Percentiles rank a stretch among this genome's conserved stretches.
Evolutionary conservation across 2,113 vertebrate genomes (phyloP).

Genomic region (Python bivittatus): DNA sequence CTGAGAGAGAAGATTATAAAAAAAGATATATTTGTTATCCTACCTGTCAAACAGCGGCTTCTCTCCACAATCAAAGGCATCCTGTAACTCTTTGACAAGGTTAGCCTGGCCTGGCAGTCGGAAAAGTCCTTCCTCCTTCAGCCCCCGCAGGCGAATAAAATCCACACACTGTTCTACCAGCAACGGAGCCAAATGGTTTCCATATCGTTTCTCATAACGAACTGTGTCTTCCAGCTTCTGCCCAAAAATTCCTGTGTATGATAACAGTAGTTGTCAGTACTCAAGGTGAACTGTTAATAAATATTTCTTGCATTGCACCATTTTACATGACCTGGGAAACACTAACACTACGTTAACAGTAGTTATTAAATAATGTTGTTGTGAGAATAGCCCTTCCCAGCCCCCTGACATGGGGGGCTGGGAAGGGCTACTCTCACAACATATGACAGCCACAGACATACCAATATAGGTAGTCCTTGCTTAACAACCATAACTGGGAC

Average conservation of each 20-base stretch:
- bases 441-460: too few relatives aligned
- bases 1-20: background rate
- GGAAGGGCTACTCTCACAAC: too few relatives aligned
- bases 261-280: background rate
- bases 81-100: constrained; percentile 96
- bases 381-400: too few relatives aligned
- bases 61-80: constrained; percentile 96
- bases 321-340: background rate
- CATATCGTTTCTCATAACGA: constrained; percentile 89
- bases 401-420: too few relatives aligned
- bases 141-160: constrained; percentile 91
- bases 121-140: constrained; percentile 94
- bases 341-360: background rate
- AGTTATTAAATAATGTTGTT: background rate
- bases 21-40: background rate
- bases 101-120: constrained; percentile 94
- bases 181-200: constrained; percentile 90
- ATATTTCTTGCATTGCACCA: background rate
- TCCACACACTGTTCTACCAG: constrained; percentile 96
- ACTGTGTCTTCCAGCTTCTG: constrained; percentile 97
- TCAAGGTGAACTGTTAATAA: rapidly evolving
- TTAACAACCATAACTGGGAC: too few relatives aligned
- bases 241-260: constrained; percentile 89
- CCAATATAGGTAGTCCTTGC: too few relatives aligned
- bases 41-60: constrained; percentile 97